Evolutionary conservation across 2,888 invertebrate genomes (phyloP), one percentile per base, ranked within the genome.

Genomic region (Rhimphoctona megacephalus): DNA sequence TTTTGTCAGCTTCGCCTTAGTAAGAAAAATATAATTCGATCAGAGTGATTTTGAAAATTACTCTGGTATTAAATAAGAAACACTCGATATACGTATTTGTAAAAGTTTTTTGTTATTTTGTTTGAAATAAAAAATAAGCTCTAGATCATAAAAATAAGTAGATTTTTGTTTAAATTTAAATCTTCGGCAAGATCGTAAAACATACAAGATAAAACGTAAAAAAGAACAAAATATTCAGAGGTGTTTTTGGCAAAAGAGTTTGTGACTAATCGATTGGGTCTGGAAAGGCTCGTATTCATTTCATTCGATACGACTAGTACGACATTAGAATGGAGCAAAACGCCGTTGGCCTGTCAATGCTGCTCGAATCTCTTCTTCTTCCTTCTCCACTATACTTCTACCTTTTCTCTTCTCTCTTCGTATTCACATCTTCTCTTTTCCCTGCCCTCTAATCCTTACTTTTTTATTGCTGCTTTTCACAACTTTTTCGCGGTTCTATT

Each of bases 301-400:
- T 61, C 54, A 69, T 69, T 69, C 54, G 69, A 67, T 52, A 69
- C 69, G 69, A 39, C 67, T 69, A 54, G 69, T 69, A 69, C 79
- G 79, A 79, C 79, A 79, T 69, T 79, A 79, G 79, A 79, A 79
- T 79, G 79, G 79, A 69, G 79, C 69, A 69, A 69, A 79, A 79
- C 79, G 69, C 79, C 69, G 79, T 79, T 79, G 36, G 69, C 79
- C 79, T 79, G 79, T 79, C 79, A 79, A 69, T 79, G 79, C 79
- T 54, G 54, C 69, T 79, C 69, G 54, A n/a, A 79, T 79, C 79
- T 79, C 79, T 79, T 79, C 69, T 69, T 78, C 78, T 69, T 69
- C 78, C 43, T 78, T 30, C 52, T 54, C 25, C 25, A 14, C 25
- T 22, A 54, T 22, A 30, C 30, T 61, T 61, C 25, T 61, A 61